phyloP scores from a whole-genome alignment of 2,797 vertebrate species.

The Gymnopithys bicolor region DNA sequence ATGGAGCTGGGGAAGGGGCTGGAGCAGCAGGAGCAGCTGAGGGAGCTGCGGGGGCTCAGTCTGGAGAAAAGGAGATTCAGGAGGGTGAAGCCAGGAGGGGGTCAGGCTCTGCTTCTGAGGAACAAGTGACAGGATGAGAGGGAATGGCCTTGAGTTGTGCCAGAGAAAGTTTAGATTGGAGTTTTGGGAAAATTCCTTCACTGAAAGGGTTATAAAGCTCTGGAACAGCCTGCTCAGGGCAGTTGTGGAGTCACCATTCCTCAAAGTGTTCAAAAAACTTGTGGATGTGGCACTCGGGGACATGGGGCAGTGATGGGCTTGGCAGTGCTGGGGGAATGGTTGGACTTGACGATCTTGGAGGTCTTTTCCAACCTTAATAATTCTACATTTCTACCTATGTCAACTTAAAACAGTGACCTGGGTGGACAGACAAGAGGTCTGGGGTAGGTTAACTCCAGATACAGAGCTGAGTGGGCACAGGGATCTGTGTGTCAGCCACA shows the following conservation, averaged over 20 bases:
- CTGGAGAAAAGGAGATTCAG: background rate
- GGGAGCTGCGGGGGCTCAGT: background rate
- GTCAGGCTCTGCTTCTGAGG: rapidly evolving
- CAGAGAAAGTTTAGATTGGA: background rate
- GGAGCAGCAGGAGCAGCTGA: rapidly evolving
- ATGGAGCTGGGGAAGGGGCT: rapidly evolving
- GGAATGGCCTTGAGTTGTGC: rapidly evolving
- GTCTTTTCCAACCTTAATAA: background rate
- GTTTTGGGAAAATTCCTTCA: background rate
- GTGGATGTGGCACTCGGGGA: background rate
- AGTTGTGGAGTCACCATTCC: too few species aligned
- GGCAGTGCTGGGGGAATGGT: background rate
- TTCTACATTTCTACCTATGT: rapidly evolving
- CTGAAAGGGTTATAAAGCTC: background rate
- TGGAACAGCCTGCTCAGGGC: background rate
- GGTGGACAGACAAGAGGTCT: background rate
- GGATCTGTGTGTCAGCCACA: too few species aligned
- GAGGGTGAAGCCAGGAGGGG: rapidly evolving
- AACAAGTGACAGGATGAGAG: background rate
- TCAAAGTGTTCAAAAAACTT: background rate
- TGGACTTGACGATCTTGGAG: rapidly evolving
- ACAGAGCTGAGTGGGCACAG: background rate
- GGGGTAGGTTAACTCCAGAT: background rate
- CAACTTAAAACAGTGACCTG: background rate
- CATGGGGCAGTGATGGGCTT: background rate